These are phyloP conservation scores for Oncorhynchus mykiss DNA, from an alignment of 2,113 vertebrate genomes.

Conservation along the genomic window DNA sequence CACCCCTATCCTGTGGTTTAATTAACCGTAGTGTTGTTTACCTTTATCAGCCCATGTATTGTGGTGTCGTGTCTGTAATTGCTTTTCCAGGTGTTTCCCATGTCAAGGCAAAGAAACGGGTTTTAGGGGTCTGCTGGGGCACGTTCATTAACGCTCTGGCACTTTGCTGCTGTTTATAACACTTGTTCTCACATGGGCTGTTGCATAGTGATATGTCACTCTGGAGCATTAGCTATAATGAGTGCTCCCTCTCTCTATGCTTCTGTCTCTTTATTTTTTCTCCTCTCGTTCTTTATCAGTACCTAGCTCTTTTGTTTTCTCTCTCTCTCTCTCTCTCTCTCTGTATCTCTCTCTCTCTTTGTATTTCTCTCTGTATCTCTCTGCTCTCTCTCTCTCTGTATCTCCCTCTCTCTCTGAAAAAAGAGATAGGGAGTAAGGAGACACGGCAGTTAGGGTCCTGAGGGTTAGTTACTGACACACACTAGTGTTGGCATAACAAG, in stretches of 20 bases:
- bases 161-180: constrained; percentile 51
- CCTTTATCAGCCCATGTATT: constrained; percentile 42
- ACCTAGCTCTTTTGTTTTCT: not conserved
- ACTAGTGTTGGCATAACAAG: too few relatives aligned
- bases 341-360: not conserved
- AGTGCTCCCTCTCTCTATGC: constrained; percentile 34
- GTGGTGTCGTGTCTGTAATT: constrained; percentile 54
- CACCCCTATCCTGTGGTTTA: too few relatives aligned
- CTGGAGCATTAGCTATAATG: constrained; percentile 54
- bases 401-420: constrained; percentile 32
- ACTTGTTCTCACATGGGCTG: constrained; percentile 56
- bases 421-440: not conserved
- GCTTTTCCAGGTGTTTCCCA: constrained; percentile 58
- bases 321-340: not conserved
- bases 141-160: constrained; percentile 54
- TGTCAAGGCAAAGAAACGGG: constrained; percentile 44
- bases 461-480: not conserved
- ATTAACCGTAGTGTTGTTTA: constrained; percentile 38
- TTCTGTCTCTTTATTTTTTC: constrained; percentile 17
- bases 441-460: constrained; percentile 16
- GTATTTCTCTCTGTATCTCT: not conserved
- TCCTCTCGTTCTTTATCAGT: not conserved
- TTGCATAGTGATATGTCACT: constrained; percentile 65
- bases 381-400: not conserved
- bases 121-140: constrained; percentile 36